Evolutionary conservation across 2,888 invertebrate genomes (phyloP).

Genomic region (Cordilura impudica): DNA sequence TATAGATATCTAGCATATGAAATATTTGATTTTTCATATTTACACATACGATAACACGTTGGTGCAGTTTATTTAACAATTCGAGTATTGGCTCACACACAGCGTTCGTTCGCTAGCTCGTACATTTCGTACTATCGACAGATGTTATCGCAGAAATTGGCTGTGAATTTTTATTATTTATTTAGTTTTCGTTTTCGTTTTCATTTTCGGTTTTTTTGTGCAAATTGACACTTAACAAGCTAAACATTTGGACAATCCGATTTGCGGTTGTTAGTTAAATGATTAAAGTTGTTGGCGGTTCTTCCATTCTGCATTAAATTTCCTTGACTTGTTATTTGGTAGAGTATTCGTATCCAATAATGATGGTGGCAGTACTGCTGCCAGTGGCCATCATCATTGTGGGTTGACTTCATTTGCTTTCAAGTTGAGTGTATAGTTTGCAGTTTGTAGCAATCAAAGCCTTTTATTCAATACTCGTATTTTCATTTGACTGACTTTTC

Average conservation of each 20-base stretch:
- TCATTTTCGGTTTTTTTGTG: slow-evolving; percentile 28
- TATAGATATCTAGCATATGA: no score
- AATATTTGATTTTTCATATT: no score
- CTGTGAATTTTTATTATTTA: slow-evolving; percentile 59
- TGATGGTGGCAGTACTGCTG: background rate
- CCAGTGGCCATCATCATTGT: slow-evolving; percentile 24
- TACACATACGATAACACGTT: no score
- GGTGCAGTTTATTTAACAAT: no score
- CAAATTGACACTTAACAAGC: slow-evolving; percentile 60
- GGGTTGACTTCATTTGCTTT: slow-evolving; percentile 44
- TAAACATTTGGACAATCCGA: slow-evolving; percentile 40
- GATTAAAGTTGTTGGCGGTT: slow-evolving; percentile 12
- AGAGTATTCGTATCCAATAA: no score
- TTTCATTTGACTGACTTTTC: slow-evolving; percentile 16
- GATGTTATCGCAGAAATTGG: slow-evolving; percentile 54
- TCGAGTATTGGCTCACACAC: slow-evolving; percentile 41
- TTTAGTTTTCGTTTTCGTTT: slow-evolving; percentile 33
- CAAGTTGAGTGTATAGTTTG: slow-evolving; percentile 38
- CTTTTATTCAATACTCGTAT: background rate
- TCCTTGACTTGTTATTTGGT: slow-evolving; percentile 22
- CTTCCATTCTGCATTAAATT: slow-evolving; percentile 19
- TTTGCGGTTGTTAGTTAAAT: background rate
- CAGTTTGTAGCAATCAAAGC: slow-evolving; percentile 42
- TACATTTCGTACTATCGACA: slow-evolving; percentile 19
- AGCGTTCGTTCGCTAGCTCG: slow-evolving; percentile 14